Evolutionary conservation across 2,797 vertebrate species (phyloP), one percentile per base, ranked within the genome.

Genomic region (Petrocephalus sullivani): DNA sequence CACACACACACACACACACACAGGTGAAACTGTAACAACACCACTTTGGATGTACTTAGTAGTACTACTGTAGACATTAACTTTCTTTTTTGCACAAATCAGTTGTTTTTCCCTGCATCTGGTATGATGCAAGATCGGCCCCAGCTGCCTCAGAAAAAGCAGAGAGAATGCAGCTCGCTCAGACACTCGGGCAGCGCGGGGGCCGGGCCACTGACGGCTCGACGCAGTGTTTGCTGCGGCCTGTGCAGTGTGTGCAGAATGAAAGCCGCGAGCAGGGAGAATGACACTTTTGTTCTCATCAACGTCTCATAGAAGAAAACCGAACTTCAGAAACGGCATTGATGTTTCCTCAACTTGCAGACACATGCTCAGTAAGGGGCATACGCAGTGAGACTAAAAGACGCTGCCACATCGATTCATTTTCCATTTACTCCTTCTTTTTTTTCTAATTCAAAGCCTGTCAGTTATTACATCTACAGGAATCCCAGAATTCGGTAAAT

Each of bases 401-500:
- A 23, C 9, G 4, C 4, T 23, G 21, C 9, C 49, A 83, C 46
- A 54, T 53, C 19, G 1, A 83, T 21, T 83, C 71, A 78, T 83
- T 83, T 53, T 53, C 81, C 81, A 53, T 54, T 83, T 83, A 51
- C 19, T 83, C 3, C 7, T 10, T 51, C 37, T 10, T 83, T 83
- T 53, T 19, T 53, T 51, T 21, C 46, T 10, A 1, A 83, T 83
- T 51, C 19, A 51, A 49, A 83, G 49, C 21, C 41, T 83, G n/a
- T 51, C 37, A 21, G 46, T 83, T 83, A 83, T 83, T 83, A 83
- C 46, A 51, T 51, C 19, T 51, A n/a, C 19, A 53, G 19, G 78
- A 82, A 23, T 49, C 75, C 16, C 21, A 1, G 81, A 83, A 83
- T 83, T 83, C 81, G 23, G 81, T 83, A 83, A 83, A 83, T 83